Evolutionary conservation across 2,888 invertebrate species (phyloP).

Genomic region (Tinea pellionella): DNA sequence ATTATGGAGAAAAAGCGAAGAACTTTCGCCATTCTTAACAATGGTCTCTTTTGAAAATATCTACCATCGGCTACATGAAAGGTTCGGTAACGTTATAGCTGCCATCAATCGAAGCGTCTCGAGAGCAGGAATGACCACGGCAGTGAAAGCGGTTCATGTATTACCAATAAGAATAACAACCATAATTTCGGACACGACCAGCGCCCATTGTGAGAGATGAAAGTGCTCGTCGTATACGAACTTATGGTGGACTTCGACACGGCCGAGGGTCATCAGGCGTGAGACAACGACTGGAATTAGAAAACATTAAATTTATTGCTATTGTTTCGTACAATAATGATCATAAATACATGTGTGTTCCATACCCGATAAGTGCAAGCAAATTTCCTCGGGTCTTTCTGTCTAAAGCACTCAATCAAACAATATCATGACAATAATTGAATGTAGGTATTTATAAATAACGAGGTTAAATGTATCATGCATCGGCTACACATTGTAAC

Average conservation of each 20-base stretch:
- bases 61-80: not conserved
- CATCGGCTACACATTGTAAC: not conserved
- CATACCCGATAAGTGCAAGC: no score
- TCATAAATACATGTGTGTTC: not conserved
- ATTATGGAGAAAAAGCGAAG: not conserved
- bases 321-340: not conserved
- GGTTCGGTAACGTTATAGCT: slow-evolving; percentile 19
- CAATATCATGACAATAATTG: no score
- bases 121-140: slow-evolving; percentile 17
- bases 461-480: not conserved
- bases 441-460: not conserved
- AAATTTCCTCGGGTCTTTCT: no score
- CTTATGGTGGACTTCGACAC: not conserved
- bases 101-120: slow-evolving; percentile 30
- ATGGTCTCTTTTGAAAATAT: not conserved
- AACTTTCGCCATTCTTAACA: slow-evolving; percentile 10
- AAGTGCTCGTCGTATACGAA: not conserved
- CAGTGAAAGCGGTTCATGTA: slow-evolving; percentile 45
- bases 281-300: slow-evolving; percentile 3
- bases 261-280: not conserved
- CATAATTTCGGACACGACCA: slow-evolving; percentile 21
- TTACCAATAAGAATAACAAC: slow-evolving; percentile 36
- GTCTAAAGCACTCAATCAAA: not conserved
- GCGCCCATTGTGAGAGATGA: slow-evolving; percentile 9
- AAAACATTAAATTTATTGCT: slow-evolving; percentile 3